Conservation (phyloP, 2,113 vertebrate species). For the Brachypodius melanocephalos region DNA sequence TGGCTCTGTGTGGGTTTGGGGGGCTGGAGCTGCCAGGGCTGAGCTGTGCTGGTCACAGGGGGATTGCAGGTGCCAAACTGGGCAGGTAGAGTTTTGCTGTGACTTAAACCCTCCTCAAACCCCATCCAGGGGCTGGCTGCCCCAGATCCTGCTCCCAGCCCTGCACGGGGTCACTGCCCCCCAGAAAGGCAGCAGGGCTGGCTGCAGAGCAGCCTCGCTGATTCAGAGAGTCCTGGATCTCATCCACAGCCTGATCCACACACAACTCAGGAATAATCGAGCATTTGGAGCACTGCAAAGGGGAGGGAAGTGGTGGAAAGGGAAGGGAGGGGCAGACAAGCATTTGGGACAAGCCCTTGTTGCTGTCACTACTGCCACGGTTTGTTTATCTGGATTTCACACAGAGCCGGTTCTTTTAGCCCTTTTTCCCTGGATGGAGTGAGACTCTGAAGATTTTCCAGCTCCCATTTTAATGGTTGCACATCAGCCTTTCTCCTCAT, state of each 20-base stretch:
- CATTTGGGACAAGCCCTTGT: neutral
- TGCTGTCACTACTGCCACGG: neutral
- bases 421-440: neutral
- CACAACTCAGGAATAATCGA: neutral
- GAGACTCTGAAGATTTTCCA: neutral
- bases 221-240: neutral
- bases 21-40: neutral
- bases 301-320: neutral
- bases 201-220: neutral
- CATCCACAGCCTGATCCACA: neutral
- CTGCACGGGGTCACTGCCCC: fast-evolving
- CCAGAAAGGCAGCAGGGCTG: neutral
- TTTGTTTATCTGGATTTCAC: neutral
- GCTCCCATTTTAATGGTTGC: neutral
- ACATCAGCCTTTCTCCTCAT: neutral
- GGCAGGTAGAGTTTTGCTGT: neutral
- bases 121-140: neutral
- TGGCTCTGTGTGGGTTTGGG: fast-evolving
- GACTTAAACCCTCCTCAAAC: neutral
- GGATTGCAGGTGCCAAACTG: neutral
- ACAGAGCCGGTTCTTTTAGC: neutral
- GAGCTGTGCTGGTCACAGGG: neutral
- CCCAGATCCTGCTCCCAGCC: neutral
- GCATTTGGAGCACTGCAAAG: neutral
- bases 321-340: fast-evolving